Base-by-base conservation (phyloP, 2,797 vertebrate species). In the Coreius guichenoti region DNA sequence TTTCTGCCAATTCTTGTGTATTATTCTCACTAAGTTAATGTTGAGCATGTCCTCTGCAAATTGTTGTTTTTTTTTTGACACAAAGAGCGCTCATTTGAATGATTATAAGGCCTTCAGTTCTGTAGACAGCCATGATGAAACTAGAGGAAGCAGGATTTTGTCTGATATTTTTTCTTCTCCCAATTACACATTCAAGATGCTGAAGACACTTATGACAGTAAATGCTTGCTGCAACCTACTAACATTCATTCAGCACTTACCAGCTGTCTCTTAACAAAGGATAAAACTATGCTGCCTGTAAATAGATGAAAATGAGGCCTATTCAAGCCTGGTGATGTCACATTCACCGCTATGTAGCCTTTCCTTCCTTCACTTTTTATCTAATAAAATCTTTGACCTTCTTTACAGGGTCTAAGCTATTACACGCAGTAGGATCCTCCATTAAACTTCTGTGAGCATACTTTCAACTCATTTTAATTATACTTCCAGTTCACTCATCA, bases 211-310 rank as follows among this genome's bases (percentile, higher is more conserved):
- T 17, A 39, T 68, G 21, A 51, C 63, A 36, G 65, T 26, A 69
- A 81, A 81, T 36, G 21, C 67, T 54, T 39, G 14, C 17, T 36
- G 16, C 5, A 54, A n/a, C 45, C 47, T 17, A 33, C 14, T 54
- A 56, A 43, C 49, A 81, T 58, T 54, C 23, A 70, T 70, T 81
- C 67, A 58, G 33, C 3, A 6, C 67, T 26, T 36, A 36, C 47
- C 80, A 81, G 67, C 19, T 81, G 80, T 70, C 49, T 70, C 45
- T 29, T 36, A 19, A 43, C 36, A 39, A 80, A 54, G 21, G 29
- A 68, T 69, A 51, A 36, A 80, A n/a, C 63, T 16, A 43, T 43
- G 31, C 80, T 56, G 33, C 54, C 33, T 58, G 33, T 58, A 70
- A 81, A 58, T 21, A 26, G 49, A 56, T 14, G 16, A 43, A 81